These are phyloP conservation scores for Thamnaconus septentrionalis DNA, from an alignment of 2,113 vertebrate genomes.

Conservation along the genomic window DNA sequence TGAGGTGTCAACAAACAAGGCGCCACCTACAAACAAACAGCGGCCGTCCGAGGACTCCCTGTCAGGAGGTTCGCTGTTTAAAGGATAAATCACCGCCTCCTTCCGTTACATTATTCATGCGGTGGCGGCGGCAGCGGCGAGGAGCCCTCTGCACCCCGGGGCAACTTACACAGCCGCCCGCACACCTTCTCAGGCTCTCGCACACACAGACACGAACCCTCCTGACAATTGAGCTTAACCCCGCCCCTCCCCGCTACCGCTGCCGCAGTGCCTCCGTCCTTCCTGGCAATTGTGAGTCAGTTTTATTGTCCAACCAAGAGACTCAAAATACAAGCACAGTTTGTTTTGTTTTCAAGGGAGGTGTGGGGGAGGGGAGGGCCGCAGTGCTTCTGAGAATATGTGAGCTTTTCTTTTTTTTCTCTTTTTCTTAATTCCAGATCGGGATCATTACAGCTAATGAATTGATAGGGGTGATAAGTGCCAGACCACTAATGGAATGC, in stretches of 20 bases:
- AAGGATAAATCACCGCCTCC: conserved; percentile 52
- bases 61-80: conserved; percentile 47
- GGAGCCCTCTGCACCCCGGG: conserved; percentile 49
- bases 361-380: no score
- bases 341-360: no score
- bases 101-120: conserved; percentile 62
- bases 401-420: background rate
- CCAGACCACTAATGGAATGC: conserved; percentile 66
- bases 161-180: conserved; percentile 34
- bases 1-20: conserved; percentile 28
- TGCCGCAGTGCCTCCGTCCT: conserved; percentile 29
- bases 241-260: conserved; percentile 27
- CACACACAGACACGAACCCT: conserved; percentile 39
- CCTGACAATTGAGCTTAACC: conserved; percentile 53
- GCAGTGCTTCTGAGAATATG: conserved; percentile 5
- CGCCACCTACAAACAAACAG: conserved; percentile 33
- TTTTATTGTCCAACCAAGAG: no score
- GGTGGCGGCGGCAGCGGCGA: conserved; percentile 23
- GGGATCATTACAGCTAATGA: conserved; percentile 62
- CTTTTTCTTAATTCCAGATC: conserved; percentile 33
- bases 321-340: no score
- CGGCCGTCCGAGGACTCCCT: conserved; percentile 27
- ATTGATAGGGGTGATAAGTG: conserved; percentile 61
- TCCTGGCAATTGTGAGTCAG: conserved; percentile 17
- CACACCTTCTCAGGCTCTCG: conserved; percentile 31